Conservation (phyloP, 37 sponge, comb jelly and placozoan species). For the Oscarella lobularis region DNA sequence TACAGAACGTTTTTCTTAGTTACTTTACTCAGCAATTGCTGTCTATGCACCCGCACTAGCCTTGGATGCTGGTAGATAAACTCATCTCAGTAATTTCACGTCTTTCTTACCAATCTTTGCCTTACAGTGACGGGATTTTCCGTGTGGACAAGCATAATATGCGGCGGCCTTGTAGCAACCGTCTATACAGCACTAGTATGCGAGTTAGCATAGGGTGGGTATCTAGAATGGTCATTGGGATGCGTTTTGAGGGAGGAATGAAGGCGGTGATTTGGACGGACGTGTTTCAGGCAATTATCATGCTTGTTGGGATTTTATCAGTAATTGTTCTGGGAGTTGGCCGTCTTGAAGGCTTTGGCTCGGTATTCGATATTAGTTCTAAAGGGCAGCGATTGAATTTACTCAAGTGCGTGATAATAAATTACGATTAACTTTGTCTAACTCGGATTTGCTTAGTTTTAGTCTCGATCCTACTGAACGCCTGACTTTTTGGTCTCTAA, state of each 20-base stretch:
- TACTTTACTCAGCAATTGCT: background rate
- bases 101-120: too few relatives aligned
- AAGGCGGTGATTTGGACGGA: background rate
- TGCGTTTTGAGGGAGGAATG: constrained; percentile 1
- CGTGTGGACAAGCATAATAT: too few relatives aligned
- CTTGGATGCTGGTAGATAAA: background rate
- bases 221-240: too few relatives aligned
- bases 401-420: too few relatives aligned
- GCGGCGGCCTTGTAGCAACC: too few relatives aligned
- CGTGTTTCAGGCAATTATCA: background rate
- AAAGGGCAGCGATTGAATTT: background rate
- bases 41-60: background rate
- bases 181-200: too few relatives aligned
- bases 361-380: background rate
- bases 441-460: background rate
- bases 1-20: background rate
- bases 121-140: too few relatives aligned
- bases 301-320: background rate
- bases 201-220: too few relatives aligned
- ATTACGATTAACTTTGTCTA: too few relatives aligned
- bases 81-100: too few relatives aligned
- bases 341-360: background rate
- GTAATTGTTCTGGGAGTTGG: background rate
- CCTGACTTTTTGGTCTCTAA: background rate
- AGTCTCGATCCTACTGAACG: background rate